Evolutionary conservation across 2,888 invertebrate genomes (phyloP), one percentile per base, ranked within the genome.

Genomic region (Protophormia terraenovae): DNA sequence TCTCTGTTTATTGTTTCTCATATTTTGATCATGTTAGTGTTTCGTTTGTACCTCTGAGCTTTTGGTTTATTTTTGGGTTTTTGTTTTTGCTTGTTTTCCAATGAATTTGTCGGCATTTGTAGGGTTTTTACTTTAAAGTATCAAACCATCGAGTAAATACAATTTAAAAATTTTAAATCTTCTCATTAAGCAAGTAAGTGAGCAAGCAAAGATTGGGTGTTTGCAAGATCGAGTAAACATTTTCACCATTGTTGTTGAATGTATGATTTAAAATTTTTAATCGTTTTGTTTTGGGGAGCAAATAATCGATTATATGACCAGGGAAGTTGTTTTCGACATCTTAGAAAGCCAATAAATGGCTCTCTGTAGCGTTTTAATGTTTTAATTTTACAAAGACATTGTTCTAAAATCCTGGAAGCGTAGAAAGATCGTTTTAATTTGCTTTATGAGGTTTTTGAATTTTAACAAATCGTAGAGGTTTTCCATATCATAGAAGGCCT

Each of bases 71-170:
- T 10, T 24, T 66, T 47, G 27, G 29, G 71, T 62, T 69, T 79
- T 58, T 69, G 60, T 84, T 79, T 50, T 78, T 58, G 3, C 12
- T 58, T 16, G 32, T 35, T 77, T 85, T 85, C 84, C 78, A 82
- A 47, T 82, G 84, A 85, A 82, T 85, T 85, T 85, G 84, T 85
- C 84, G 84, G 84, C 84, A 62, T 85, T 84, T 81, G 53, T 45
- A 60, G 45, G 67, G 41, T 60, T 80, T 80, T 81, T 84, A 60
- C 72, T 82, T 84, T 85, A 41, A 85, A 85, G 82, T 77, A 84
- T 45, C n/a, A n/a, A n/a, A n/a, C n/a, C 77, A 73, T 64, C 73
- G 62, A 85, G 82, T 82, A 82, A 82, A 84, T 78, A 85, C 82
- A 78, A 69, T 82, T 85, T 77, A 77, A 77, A 82, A 81, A 55